A percentile compares a stretch with the other conserved stretches of the same genome.
phyloP scores from a whole-genome alignment of 2,113 vertebrate species.

The Limanda limanda region DNA sequence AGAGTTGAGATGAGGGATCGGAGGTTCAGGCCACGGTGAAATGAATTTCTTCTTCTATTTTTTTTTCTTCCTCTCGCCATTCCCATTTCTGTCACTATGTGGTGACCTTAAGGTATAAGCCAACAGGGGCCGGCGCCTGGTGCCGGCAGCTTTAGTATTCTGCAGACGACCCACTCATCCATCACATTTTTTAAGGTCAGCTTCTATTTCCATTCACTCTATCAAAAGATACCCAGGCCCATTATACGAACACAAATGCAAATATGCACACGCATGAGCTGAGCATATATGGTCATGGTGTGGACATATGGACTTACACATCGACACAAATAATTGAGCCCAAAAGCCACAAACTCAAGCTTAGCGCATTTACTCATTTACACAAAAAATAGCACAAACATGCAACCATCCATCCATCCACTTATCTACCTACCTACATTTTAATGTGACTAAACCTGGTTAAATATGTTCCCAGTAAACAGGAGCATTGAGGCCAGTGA shows the following conservation, averaged over 20 bases:
- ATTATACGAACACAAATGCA: conserved; percentile 13
- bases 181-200: conserved; percentile 85
- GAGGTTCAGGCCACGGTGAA: conserved; percentile 58
- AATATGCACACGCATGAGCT: neutral
- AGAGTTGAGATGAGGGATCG: conserved; percentile 69
- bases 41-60: conserved; percentile 59
- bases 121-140: conserved; percentile 61
- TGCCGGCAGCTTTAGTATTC: conserved; percentile 74
- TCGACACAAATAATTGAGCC: neutral
- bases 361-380: too few relatives aligned
- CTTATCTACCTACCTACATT: too few relatives aligned
- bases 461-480: too few relatives aligned
- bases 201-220: conserved; percentile 78
- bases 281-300: conserved; percentile 8
- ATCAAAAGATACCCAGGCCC: conserved; percentile 63
- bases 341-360: neutral
- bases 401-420: too few relatives aligned
- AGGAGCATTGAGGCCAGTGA: too few relatives aligned
- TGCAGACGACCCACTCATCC: conserved; percentile 70
- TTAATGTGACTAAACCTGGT: too few relatives aligned
- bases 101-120: conserved; percentile 81
- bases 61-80: neutral
- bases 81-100: conserved; percentile 61
- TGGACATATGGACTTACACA: too few relatives aligned
- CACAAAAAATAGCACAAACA: too few relatives aligned